Percentiles rank a stretch among this genome's conserved stretches.
phyloP scores from a whole-genome alignment of 2,113 vertebrate species.

The Hyla sarda region DNA sequence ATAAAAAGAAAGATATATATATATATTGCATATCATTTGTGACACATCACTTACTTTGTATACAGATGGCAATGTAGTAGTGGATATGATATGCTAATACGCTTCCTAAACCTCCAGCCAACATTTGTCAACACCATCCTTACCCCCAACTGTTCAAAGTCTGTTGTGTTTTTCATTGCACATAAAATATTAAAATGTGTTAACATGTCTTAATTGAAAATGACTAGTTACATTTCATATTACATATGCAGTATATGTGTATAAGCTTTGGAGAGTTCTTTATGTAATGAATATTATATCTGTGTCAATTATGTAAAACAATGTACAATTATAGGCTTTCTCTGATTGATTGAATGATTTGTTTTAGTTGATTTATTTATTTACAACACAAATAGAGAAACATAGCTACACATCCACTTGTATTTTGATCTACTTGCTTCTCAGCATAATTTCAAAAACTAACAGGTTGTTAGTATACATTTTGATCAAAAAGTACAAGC shows the following conservation, averaged over 20 bases:
- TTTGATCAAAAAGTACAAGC: too few relatives aligned
- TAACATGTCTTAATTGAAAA: slow-evolving; percentile 35
- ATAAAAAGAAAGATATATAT: not conserved
- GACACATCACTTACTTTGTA: not conserved
- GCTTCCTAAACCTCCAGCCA: slow-evolving; percentile 34
- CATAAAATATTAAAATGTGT: slow-evolving; percentile 6
- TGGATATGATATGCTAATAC: slow-evolving; percentile 40
- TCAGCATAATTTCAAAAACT: too few relatives aligned
- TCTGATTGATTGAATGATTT: too few relatives aligned
- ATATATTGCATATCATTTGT: not conserved
- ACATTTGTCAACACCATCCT: slow-evolving; percentile 43
- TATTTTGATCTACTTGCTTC: too few relatives aligned
- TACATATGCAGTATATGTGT: not conserved
- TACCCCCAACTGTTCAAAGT: slow-evolving; percentile 50
- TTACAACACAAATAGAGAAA: too few relatives aligned
- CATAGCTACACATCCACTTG: too few relatives aligned
- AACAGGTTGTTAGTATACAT: too few relatives aligned
- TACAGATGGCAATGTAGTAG: slow-evolving; percentile 32
- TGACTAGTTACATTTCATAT: not conserved
- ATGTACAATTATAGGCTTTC: too few relatives aligned
- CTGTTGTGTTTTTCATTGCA: slow-evolving; percentile 29
- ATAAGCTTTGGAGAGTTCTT: not conserved
- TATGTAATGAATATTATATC: not conserved
- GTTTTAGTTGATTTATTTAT: too few relatives aligned
- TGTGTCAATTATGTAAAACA: not conserved